Evolutionary conservation across 2,888 invertebrate genomes (phyloP).

Genomic region (Sarcophaga subvicina): DNA sequence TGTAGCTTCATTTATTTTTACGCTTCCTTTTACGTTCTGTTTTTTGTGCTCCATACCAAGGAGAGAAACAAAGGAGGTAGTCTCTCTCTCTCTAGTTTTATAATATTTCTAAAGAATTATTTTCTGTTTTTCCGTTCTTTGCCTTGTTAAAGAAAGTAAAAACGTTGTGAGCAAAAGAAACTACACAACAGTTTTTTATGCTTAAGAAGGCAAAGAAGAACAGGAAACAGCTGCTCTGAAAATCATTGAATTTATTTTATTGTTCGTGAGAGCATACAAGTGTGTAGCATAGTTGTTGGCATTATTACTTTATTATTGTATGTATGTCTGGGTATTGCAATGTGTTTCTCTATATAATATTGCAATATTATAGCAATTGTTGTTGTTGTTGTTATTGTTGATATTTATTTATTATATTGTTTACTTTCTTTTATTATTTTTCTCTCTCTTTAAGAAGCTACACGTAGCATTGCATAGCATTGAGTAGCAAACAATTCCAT

Average conservation of each 20-base stretch:
- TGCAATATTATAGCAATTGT: conserved; percentile 26
- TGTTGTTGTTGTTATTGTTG: conserved; percentile 29
- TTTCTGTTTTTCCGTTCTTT: conserved; percentile 11
- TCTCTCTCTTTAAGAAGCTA: too few relatives aligned
- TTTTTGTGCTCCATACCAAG: not conserved
- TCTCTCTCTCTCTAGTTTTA: not conserved
- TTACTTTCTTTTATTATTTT: not conserved
- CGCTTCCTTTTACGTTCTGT: not conserved
- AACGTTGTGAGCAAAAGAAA: conserved; percentile 12
- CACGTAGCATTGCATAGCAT: too few relatives aligned
- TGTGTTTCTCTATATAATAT: too few relatives aligned
- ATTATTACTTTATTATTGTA: too few relatives aligned
- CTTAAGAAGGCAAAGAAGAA: conserved; percentile 11
- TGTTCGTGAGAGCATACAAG: not conserved
- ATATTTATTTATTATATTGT: conserved; percentile 31
- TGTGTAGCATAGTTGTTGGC: too few relatives aligned
- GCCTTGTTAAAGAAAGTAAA: conserved; percentile 19
- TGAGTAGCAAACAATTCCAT: too few relatives aligned
- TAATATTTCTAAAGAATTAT: conserved; percentile 35
- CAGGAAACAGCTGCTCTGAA: conserved; percentile 59
- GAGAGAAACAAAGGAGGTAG: too few relatives aligned
- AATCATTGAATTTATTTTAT: conserved; percentile 30
- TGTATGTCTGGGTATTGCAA: too few relatives aligned
- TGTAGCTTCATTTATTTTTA: too few relatives aligned
- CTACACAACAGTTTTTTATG: conserved; percentile 34